Base-by-base conservation (phyloP, 2,113 vertebrate genomes). In the Drymodes brunneopygia region DNA sequence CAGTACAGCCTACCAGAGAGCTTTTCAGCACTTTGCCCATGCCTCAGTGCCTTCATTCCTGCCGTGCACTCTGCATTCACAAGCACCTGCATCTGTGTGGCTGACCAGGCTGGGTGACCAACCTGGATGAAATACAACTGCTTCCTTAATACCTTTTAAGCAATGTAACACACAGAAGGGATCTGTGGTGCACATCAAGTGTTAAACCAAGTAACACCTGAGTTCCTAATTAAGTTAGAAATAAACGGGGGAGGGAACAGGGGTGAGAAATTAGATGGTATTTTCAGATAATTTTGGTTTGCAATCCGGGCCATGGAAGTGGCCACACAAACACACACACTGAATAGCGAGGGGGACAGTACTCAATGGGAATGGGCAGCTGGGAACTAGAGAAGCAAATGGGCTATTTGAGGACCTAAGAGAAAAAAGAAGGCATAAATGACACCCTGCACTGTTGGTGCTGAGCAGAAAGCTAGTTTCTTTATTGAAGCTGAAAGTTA, bases 301-400 rank as follows among this genome's bases (percentile, higher is more conserved):
- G 67, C 53, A 56, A 80, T 31, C 36, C 40, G 75, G 60, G 57
- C 56, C 44, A 53, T 20, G 10, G 25, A 67, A 79, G 61, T 0
- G 0, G 53, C 72, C 40, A 64, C 45, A 61, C 7, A 78, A 53
- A 82, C 6, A 69, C 8, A 69, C 7, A 22, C 1, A 9, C 5
- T 69, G 22, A 56, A 36, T 2, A 74, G 50, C 0, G 0, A 60
- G 16, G 25, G 21, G 36, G 21, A 17, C 6, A 20, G 44, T 15
- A 64, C 16, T 5, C 5, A 88, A 92, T 1, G 2, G 50, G 54
- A 95, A 66, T 0, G 8, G 88, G 47, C 86, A 78, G 42, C 69
- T 81, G 72, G 35, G 51, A 70, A 47, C 15, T 70, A 57, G 15
- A 58, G 64, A 86, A 78, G 51, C 42, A 86, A 83, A 62, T 0